Evolutionary conservation across 1,140 invertebrate genomes (phyloP).

Genomic region (Lepidurus packardi): DNA sequence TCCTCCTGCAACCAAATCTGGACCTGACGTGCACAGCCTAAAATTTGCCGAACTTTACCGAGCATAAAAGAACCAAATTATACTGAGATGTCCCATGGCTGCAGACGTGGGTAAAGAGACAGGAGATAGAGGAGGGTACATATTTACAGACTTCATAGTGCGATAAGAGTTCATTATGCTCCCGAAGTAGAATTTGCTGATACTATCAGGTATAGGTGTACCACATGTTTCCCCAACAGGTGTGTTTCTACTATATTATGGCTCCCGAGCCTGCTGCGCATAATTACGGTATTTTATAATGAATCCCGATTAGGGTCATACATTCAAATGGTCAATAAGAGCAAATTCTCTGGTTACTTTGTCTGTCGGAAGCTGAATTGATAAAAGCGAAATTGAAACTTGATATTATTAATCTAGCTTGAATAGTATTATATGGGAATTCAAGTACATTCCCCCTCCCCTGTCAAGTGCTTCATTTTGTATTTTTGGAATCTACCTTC

Average conservation of each 20-base stretch:
- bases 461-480: too few species aligned
- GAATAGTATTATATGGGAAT: too few species aligned
- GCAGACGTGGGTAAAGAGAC: neutral
- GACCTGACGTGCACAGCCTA: neutral
- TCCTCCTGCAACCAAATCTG: neutral
- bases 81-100: neutral
- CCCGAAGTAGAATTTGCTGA: neutral
- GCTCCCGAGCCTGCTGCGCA: neutral
- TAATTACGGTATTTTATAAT: too few species aligned
- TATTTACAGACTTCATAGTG: neutral
- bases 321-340: too few species aligned
- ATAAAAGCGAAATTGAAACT: too few species aligned
- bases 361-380: too few species aligned
- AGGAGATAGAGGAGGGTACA: neutral
- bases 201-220: neutral
- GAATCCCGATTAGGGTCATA: too few species aligned
- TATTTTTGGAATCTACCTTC: too few species aligned
- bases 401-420: too few species aligned
- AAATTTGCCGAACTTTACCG: neutral
- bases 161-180: neutral
- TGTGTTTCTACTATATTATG: neutral
- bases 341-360: too few species aligned
- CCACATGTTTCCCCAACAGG: neutral
- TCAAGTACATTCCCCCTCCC: too few species aligned
- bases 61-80: neutral